These are phyloP conservation scores for Chymomyza fuscimana DNA, from an alignment of 2,888 invertebrate genomes.

Conservation along the genomic window DNA sequence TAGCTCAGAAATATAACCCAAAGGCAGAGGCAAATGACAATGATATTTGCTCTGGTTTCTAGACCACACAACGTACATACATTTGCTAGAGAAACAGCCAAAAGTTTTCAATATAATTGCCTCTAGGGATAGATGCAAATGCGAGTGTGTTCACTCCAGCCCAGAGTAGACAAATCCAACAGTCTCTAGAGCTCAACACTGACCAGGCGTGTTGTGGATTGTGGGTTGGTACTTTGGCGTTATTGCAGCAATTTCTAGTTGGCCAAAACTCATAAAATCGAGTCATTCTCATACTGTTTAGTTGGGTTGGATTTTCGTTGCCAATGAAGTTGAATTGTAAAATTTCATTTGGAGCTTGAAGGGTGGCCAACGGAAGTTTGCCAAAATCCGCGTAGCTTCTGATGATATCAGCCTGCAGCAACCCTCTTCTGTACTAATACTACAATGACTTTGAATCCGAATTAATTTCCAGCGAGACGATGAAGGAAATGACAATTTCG, in stretches of 20 bases:
- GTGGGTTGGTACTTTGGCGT: slow-evolving; percentile 57
- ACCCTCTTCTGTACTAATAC: too few species aligned
- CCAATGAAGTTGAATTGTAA: slow-evolving; percentile 41
- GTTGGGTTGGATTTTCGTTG: slow-evolving; percentile 27
- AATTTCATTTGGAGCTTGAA: neutral
- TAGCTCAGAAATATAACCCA: slow-evolving; percentile 47
- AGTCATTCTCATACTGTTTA: slow-evolving; percentile 45
- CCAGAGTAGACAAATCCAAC: neutral
- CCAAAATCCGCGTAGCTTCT: too few species aligned
- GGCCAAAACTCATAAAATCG: slow-evolving; percentile 67
- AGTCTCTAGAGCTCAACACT: neutral
- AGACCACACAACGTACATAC: neutral
- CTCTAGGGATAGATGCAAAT: slow-evolving; percentile 52
- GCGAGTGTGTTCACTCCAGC: slow-evolving; percentile 5
- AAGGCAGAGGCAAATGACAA: neutral
- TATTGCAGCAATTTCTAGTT: slow-evolving; percentile 68
- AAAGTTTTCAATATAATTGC: slow-evolving; percentile 77
- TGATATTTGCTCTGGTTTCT: neutral
- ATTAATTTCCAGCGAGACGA: slow-evolving; percentile 59
- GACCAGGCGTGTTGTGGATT: neutral
- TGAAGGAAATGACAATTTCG: slow-evolving; percentile 26
- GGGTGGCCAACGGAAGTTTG: too few species aligned
- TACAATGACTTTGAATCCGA: slow-evolving; percentile 33
- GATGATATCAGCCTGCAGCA: too few species aligned
- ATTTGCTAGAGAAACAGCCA: slow-evolving; percentile 8